These are phyloP conservation scores for Proterorhinus semilunaris DNA, from an alignment of 2,113 vertebrate species.

Conservation along the genomic window DNA sequence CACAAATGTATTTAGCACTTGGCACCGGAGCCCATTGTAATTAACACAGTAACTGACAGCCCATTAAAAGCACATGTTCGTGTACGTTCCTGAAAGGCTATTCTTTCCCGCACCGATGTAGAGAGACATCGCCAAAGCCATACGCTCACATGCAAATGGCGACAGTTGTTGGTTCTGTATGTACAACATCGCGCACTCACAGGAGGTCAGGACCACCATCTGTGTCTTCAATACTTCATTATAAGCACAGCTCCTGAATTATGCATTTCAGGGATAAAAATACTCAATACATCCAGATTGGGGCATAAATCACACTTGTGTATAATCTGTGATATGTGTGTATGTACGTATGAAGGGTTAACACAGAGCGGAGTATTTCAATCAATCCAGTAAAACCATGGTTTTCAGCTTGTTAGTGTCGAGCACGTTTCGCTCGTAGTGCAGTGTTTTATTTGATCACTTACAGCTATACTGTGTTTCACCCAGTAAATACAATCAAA, in stretches of 20 bases:
- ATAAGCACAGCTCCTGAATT: constrained; percentile 69
- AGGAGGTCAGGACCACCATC: constrained; percentile 71
- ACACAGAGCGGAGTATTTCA: background rate
- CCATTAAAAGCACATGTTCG: background rate
- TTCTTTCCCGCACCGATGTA: constrained; percentile 3
- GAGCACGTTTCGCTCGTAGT: too few species aligned
- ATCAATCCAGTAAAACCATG: background rate
- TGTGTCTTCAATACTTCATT: constrained; percentile 79
- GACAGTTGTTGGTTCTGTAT: constrained; percentile 32
- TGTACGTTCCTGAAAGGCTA: background rate
- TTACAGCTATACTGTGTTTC: too few species aligned
- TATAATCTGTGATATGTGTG: background rate
- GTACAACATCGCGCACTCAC: constrained; percentile 42
- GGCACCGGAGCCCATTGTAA: background rate
- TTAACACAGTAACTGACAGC: background rate
- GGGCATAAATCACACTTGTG: constrained; percentile 1
- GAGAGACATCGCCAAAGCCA: background rate
- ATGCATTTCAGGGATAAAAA: constrained; percentile 64
- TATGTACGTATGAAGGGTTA: constrained; percentile 2
- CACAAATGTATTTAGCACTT: background rate
- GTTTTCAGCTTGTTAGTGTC: too few species aligned
- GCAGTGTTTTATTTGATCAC: too few species aligned
- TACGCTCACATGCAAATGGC: constrained; percentile 34
- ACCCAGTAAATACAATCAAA: too few species aligned
- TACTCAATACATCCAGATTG: constrained; percentile 30